phyloP scores from a whole-genome alignment of 2,113 vertebrate species.

The Chionomys nivalis region DNA sequence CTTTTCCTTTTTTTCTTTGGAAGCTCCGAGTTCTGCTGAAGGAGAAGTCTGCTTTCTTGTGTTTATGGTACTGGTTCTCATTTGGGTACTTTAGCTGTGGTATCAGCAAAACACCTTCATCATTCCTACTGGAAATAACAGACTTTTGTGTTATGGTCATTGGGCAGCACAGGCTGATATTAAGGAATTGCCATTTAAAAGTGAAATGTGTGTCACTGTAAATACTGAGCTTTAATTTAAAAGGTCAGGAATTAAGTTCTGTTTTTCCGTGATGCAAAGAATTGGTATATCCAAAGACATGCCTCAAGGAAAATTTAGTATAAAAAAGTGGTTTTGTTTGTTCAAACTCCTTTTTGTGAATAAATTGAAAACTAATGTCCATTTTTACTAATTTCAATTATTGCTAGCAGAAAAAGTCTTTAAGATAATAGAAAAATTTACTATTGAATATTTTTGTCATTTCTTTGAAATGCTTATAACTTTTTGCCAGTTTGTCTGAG shows the following conservation, averaged over 20 bases:
- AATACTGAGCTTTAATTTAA: slow-evolving; percentile 19
- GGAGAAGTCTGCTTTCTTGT: neutral
- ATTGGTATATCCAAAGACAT: neutral
- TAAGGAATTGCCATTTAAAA: neutral
- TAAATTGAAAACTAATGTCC: neutral
- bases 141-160: neutral
- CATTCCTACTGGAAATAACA: neutral
- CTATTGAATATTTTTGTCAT: neutral
- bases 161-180: neutral
- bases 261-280: neutral
- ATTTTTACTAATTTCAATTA: slow-evolving; percentile 37
- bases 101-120: neutral
- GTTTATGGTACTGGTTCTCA: neutral
- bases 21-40: neutral
- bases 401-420: neutral
- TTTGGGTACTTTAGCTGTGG: slow-evolving; percentile 32
- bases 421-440: neutral
- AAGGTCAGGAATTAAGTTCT: slow-evolving; percentile 34
- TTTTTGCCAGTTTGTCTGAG: neutral
- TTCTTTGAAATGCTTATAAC: neutral
- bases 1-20: neutral
- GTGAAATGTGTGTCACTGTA: neutral
- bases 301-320: neutral
- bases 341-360: neutral
- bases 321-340: neutral